These are phyloP conservation scores for Drosophila buzzatii DNA, from an alignment of 2,888 invertebrate genomes.

Conservation along the genomic window DNA sequence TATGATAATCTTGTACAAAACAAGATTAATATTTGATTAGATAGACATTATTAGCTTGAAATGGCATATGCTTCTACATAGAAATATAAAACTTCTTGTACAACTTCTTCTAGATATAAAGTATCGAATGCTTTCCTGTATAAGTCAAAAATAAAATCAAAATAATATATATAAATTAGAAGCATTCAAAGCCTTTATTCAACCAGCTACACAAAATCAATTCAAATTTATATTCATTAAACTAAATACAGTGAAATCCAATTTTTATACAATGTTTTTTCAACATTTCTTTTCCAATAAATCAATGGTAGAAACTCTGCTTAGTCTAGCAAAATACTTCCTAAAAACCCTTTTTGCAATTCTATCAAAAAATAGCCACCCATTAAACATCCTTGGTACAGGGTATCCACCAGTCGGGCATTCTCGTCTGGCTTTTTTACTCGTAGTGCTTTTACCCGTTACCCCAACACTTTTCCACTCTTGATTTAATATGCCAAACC, in stretches of 20 bases:
- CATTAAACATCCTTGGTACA: slow-evolving; percentile 29
- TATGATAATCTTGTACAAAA: too few relatives aligned
- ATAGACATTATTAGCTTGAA: too few relatives aligned
- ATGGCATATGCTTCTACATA: too few relatives aligned
- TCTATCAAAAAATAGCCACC: too few relatives aligned
- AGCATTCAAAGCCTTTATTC: background rate
- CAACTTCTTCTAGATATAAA: too few relatives aligned
- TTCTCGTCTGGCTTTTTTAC: slow-evolving; percentile 41
- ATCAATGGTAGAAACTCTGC: background rate
- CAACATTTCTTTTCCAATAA: background rate
- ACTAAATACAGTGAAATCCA: background rate
- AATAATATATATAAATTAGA: too few relatives aligned
- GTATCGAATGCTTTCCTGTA: too few relatives aligned
- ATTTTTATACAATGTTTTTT: background rate
- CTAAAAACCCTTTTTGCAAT: background rate
- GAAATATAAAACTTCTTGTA: background rate
- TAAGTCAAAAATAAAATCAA: too few relatives aligned
- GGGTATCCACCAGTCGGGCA: slow-evolving; percentile 50
- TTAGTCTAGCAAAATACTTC: background rate
- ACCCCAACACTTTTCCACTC: slow-evolving; percentile 25
- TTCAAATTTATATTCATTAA: background rate
- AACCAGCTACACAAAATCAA: background rate
- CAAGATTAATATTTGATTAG: too few relatives aligned
- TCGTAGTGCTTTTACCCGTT: slow-evolving; percentile 22
- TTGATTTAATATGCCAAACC: slow-evolving; percentile 19